A percentile compares a stretch with the other conserved stretches of the same genome.
Conservation (phyloP, 2,888 invertebrate genomes). For the Busseola fusca region DNA sequence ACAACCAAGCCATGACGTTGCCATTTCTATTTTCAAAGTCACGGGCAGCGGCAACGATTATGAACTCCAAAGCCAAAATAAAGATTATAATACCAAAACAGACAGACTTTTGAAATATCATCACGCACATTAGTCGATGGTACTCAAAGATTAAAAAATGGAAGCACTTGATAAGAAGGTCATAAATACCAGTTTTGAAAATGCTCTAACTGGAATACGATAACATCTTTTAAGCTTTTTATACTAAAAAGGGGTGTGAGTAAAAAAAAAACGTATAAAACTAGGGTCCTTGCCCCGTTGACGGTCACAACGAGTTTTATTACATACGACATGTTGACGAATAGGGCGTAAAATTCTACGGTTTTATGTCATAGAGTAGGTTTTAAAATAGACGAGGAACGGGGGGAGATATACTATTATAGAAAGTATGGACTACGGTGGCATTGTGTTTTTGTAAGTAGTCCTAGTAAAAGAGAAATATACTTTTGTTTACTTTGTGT, state of each 20-base stretch:
- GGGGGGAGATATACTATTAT: conserved; percentile 27
- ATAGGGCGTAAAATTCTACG: conserved; percentile 74
- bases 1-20: conserved; percentile 32
- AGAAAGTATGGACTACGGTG: conserved; percentile 14
- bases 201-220: conserved; percentile 75
- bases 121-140: conserved; percentile 65
- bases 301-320: conserved; percentile 82
- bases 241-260: conserved; percentile 77
- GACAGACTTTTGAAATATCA: conserved; percentile 59
- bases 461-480: conserved; percentile 41
- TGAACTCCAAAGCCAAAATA: conserved; percentile 29
- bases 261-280: conserved; percentile 73
- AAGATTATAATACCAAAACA: conserved; percentile 46
- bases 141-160: conserved; percentile 63
- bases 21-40: conserved; percentile 53
- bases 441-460: conserved; percentile 15
- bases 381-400: conserved; percentile 53
- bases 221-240: conserved; percentile 77
- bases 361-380: conserved; percentile 69
- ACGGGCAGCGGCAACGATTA: conserved; percentile 38
- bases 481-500: conserved; percentile 1
- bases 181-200: conserved; percentile 78
- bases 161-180: conserved; percentile 73
- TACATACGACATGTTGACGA: conserved; percentile 82
- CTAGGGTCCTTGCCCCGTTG: conserved; percentile 79